Evolutionary conservation across 2,797 vertebrate genomes (phyloP).

Genomic region (Triplophysa bombifrons): DNA sequence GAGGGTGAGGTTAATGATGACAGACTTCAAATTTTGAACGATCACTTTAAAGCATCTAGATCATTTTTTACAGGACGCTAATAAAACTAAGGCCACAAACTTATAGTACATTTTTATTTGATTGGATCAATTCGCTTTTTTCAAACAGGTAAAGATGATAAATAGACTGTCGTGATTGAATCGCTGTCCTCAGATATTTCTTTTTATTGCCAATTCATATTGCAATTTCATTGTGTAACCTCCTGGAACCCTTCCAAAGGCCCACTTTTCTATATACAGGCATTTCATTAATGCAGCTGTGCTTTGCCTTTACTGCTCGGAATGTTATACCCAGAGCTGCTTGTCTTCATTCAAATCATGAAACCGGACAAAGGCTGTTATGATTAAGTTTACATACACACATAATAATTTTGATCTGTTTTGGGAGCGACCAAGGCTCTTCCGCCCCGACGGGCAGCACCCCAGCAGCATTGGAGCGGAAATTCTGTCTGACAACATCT

Average conservation of each 20-base stretch:
- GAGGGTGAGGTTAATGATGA: no score
- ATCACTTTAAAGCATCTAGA: neutral
- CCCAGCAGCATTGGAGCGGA: no score
- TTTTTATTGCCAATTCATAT: slow-evolving; percentile 27
- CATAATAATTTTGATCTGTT: no score
- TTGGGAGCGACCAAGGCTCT: no score
- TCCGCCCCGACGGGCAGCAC: no score
- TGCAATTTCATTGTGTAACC: neutral
- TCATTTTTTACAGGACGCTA: neutral
- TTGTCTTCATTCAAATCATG: neutral
- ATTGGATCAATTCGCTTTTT: slow-evolving; percentile 7
- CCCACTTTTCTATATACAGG: neutral
- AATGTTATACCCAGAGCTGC: neutral
- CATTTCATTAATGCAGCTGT: slow-evolving; percentile 12
- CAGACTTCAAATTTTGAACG: no score
- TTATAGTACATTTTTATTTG: neutral
- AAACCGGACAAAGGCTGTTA: neutral
- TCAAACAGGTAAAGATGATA: slow-evolving; percentile 55
- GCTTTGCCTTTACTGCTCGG: neutral
- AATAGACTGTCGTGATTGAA: slow-evolving; percentile 46
- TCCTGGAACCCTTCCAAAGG: slow-evolving; percentile 15
- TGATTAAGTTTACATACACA: neutral
- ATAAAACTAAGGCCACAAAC: neutral
- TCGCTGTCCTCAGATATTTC: slow-evolving; percentile 18
- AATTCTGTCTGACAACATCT: no score